A percentile compares a stretch with the other conserved stretches of the same genome.
Conservation (phyloP, 2,888 invertebrate species). For the Hyposoter didymator region DNA sequence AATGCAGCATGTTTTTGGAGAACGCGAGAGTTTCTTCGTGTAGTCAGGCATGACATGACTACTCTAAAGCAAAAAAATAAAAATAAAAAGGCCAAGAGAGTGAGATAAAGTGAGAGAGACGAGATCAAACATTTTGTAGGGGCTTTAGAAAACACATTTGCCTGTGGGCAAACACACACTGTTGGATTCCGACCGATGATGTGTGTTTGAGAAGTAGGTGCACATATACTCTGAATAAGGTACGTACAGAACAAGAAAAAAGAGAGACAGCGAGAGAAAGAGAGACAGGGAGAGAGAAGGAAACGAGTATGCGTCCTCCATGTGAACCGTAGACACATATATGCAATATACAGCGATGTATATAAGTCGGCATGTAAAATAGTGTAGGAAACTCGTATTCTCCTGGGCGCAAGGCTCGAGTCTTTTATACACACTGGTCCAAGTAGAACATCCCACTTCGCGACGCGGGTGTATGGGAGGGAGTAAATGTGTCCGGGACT, state of each 20-base stretch:
- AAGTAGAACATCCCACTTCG: conserved; percentile 77
- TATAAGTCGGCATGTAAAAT: conserved; percentile 20
- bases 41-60: conserved; percentile 14
- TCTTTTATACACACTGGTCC: conserved; percentile 67
- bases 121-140: conserved; percentile 81
- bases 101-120: conserved; percentile 43
- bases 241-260: conserved; percentile 30
- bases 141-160: conserved; percentile 83
- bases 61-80: neutral
- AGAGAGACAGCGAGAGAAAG: conserved; percentile 21
- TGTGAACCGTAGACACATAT: conserved; percentile 8
- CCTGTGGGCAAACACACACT: conserved; percentile 80
- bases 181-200: conserved; percentile 24
- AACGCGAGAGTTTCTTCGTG: conserved; percentile 32
- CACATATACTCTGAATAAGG: conserved; percentile 46
- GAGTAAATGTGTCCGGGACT: conserved; percentile 78
- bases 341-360: conserved; percentile 1
- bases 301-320: conserved; percentile 47
- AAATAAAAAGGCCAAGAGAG: conserved; percentile 24
- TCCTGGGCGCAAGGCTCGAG: conserved; percentile 72
- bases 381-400: conserved; percentile 44
- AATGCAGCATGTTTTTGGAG: conserved; percentile 29
- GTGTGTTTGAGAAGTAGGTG: conserved; percentile 49
- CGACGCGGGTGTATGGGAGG: conserved; percentile 10
- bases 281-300: conserved; percentile 32